Evolutionary conservation across 1,140 invertebrate genomes (phyloP).

Genomic region (Drosophila sucinea): DNA sequence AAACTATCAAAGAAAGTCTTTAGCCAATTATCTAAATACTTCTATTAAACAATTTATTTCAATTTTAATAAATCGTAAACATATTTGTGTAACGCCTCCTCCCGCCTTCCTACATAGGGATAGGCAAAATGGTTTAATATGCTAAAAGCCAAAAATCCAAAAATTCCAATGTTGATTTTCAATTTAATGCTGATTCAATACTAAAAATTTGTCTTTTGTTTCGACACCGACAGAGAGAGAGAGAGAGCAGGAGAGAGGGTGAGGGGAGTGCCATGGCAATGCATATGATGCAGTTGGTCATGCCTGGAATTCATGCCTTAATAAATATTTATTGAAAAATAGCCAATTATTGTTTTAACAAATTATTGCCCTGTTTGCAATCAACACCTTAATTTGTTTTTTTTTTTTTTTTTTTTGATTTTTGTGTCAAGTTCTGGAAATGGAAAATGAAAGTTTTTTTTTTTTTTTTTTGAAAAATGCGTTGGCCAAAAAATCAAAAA

Average conservation of each 20-base stretch:
- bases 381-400: background rate
- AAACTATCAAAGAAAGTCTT: no score
- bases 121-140: no score
- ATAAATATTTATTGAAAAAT: conserved; percentile 22
- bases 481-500: background rate
- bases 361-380: conserved; percentile 8
- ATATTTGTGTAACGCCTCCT: no score
- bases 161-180: conserved; percentile 17
- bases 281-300: conserved; percentile 22
- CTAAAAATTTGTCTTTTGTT: conserved; percentile 24
- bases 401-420: conserved; percentile 16
- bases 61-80: no score
- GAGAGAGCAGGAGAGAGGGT: background rate
- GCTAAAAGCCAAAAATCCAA: background rate
- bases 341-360: conserved; percentile 1
- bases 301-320: conserved; percentile 45
- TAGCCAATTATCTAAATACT: no score
- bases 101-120: no score
- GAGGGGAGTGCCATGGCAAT: background rate
- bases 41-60: no score
- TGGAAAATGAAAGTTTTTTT: conserved; percentile 2
- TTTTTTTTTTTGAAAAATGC: background rate
- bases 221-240: conserved; percentile 14
- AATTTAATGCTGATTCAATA: conserved; percentile 30
- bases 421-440: conserved; percentile 48